Conservation (phyloP, 1,140 invertebrate species). For the Frieseomelitta varia region DNA sequence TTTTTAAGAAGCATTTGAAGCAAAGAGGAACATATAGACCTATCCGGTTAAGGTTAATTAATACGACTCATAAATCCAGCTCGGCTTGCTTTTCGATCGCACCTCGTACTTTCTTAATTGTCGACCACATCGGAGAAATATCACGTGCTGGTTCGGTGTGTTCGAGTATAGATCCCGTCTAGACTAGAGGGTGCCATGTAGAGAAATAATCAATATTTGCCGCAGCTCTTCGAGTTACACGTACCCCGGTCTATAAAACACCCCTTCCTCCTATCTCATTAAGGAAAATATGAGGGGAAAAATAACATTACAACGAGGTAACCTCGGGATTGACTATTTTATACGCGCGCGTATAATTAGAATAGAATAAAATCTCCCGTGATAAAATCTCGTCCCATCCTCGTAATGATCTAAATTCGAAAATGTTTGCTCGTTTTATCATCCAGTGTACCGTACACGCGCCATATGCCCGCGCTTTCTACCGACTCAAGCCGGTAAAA, state of each 20-base stretch:
- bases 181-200: slow-evolving; percentile 68
- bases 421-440: background rate
- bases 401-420: background rate
- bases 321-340: background rate
- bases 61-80: no score
- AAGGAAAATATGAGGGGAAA: background rate
- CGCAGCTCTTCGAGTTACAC: slow-evolving; percentile 52
- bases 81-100: no score
- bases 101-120: background rate
- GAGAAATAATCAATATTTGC: slow-evolving; percentile 79
- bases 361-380: background rate
- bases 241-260: slow-evolving; percentile 16
- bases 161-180: slow-evolving; percentile 71
- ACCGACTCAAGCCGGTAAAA: no score
- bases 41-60: no score
- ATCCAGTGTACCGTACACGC: no score
- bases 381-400: background rate
- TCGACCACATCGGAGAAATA: slow-evolving; percentile 52
- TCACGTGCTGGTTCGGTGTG: slow-evolving; percentile 68
- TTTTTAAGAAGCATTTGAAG: no score
- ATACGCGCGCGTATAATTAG: no score
- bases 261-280: slow-evolving; percentile 17
- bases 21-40: no score
- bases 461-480: background rate
- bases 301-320: background rate